Percentiles rank a stretch among this genome's conserved stretches.
These are phyloP conservation scores for Passer montanus DNA, from an alignment of 2,113 vertebrate genomes.

Conservation along the genomic window DNA sequence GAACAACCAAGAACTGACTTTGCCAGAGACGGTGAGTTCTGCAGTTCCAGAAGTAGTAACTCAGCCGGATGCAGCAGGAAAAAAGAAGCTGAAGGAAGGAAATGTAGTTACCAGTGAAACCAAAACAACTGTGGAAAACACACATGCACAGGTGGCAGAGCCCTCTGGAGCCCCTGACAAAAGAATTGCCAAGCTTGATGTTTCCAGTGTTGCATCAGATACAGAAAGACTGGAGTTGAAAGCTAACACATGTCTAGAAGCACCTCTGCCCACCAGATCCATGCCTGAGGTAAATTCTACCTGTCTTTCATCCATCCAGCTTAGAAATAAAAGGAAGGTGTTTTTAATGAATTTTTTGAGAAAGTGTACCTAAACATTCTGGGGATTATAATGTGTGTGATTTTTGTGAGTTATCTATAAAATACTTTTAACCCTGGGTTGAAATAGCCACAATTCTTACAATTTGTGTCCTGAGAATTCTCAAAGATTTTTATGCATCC, in stretches of 20 bases:
- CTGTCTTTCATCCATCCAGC: neutral
- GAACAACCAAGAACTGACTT: neutral
- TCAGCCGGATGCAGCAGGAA: neutral
- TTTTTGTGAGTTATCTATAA: neutral
- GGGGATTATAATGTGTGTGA: neutral
- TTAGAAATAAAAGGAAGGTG: neutral
- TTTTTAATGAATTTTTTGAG: neutral
- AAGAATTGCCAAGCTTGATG: conserved; percentile 91
- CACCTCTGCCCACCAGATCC: conserved; percentile 21
- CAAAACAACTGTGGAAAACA: neutral
- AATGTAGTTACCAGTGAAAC: neutral
- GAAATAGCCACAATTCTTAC: neutral
- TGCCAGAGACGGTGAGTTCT: neutral
- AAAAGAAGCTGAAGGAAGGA: neutral
- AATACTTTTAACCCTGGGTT: neutral
- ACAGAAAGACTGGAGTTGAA: conserved; percentile 91
- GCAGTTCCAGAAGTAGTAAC: neutral
- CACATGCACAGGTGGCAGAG: neutral
- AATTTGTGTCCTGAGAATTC: neutral
- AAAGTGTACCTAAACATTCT: fast-evolving
- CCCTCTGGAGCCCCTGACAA: conserved; percentile 78
- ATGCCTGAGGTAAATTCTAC: conserved; percentile 68
- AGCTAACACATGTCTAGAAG: conserved; percentile 64
- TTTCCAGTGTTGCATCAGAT: conserved; percentile 92
- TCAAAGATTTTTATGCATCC: neutral